These are phyloP conservation scores for Limenitis camilla DNA, from an alignment of 2,888 invertebrate genomes.

Conservation along the genomic window DNA sequence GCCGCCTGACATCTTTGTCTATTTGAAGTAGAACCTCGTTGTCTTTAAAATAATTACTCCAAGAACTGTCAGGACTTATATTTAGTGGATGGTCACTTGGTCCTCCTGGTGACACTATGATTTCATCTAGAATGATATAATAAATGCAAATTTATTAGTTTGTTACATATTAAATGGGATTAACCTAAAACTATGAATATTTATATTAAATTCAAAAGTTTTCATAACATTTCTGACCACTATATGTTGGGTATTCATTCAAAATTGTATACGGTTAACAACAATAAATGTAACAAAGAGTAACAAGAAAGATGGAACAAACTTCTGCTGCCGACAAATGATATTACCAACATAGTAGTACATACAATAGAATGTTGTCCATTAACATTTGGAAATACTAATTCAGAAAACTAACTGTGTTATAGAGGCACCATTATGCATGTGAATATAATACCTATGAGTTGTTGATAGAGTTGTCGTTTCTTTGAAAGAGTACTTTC, in stretches of 20 bases:
- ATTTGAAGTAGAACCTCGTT: conserved; percentile 98
- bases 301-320: conserved; percentile 26
- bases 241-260: too few species aligned
- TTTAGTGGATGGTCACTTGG: conserved; percentile 92
- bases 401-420: too few species aligned
- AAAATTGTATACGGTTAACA: too few species aligned
- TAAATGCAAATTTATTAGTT: too few species aligned
- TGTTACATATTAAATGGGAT: too few species aligned
- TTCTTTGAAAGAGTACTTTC: conserved; percentile 80
- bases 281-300: too few species aligned
- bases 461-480: conserved; percentile 85
- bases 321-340: neutral
- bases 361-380: too few species aligned
- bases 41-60: conserved; percentile 97
- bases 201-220: too few species aligned
- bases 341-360: neutral
- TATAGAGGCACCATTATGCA: neutral
- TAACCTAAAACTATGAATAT: too few species aligned
- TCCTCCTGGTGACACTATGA: conserved; percentile 88
- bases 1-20: conserved; percentile 95
- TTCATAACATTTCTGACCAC: too few species aligned
- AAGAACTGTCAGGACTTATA: conserved; percentile 95
- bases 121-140: too few species aligned
- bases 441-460: conserved; percentile 76
- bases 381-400: too few species aligned